Evolutionary conservation across 1,140 invertebrate genomes (phyloP), one percentile per base, ranked within the genome.

Genomic region (Drosophila kikkawai): DNA sequence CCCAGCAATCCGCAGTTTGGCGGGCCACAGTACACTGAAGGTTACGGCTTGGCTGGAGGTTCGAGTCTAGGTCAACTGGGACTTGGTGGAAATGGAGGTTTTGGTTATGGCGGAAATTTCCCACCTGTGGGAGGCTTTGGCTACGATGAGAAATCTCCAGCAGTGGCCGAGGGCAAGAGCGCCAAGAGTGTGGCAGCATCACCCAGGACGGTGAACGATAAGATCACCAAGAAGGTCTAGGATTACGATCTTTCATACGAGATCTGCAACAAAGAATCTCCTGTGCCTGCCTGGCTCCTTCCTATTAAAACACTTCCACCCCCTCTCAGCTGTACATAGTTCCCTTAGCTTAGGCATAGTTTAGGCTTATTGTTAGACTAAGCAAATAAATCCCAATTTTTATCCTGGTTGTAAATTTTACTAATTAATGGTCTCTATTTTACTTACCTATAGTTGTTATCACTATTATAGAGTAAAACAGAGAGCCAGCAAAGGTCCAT

Each of bases 401-500:
- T 39, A 56, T 0, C 26, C 17, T 19, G n/a, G 5, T 19, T 44
- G 0, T 17, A 29, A 11, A n/a, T 73, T 61, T 7, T 11, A 56
- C 1, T 57, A 5, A 17, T 29, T 11, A 9, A 1, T n/a, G 29
- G n/a, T 5, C 19, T 17, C 12, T 19, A 11, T 26, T 11, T 5
- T 45, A 93, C 95, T 95, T 92, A 98, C 98, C 98, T 59, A 99
- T 99, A 22, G 98, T 99, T 1, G 98, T 99, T 86, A 99, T 99
- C 51, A 99, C 98, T 82, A 99, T 99, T 80, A 99, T 97, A 67
- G 97, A 99, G 93, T 99, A 99, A 93, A 99, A 98, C 5, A 99
- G 95, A 1, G 98, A 96, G 3, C 98, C 98, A 13, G 96, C 95
- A 86, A 98, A 97, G 3, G 97, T 98, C 97, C 97, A 98, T 90